Evolutionary conservation across 1,140 invertebrate species (phyloP).

Genomic region (Tetragnatha versicolor): DNA sequence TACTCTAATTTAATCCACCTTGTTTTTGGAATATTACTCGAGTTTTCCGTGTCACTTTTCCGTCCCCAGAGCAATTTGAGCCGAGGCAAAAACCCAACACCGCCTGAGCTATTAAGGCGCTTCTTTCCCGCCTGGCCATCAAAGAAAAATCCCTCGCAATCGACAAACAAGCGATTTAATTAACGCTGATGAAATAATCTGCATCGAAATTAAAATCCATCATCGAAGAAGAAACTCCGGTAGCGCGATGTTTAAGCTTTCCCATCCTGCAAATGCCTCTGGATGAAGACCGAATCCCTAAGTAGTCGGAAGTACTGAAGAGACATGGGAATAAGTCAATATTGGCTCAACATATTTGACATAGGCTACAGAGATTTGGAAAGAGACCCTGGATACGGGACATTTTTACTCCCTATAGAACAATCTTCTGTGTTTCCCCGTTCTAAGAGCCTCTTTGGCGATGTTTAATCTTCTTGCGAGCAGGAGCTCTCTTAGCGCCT

Average conservation of each 20-base stretch:
- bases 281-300: neutral
- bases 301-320: conserved; percentile 44
- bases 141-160: neutral
- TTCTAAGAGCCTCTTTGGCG: conserved; percentile 18
- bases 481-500: too few species aligned
- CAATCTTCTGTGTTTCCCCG: conserved; percentile 42
- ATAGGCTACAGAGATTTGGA: conserved; percentile 43
- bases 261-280: conserved; percentile 28
- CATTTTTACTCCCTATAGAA: conserved; percentile 45
- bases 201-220: conserved; percentile 17
- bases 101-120: too few species aligned
- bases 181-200: conserved; percentile 21
- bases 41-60: too few species aligned
- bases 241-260: conserved; percentile 22
- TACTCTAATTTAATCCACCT: too few species aligned
- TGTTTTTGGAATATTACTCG: too few species aligned
- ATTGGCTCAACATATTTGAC: conserved; percentile 53
- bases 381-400: neutral
- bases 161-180: conserved; percentile 15
- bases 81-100: too few species aligned
- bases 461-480: conserved; percentile 15
- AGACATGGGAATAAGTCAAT: conserved; percentile 52
- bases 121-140: neutral
- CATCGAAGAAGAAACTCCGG: neutral
- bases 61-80: too few species aligned